Percentiles rank a stretch among this genome's conserved stretches.
These are phyloP conservation scores for Chaetops frenatus DNA, from an alignment of 2,113 vertebrate species.

Conservation along the genomic window DNA sequence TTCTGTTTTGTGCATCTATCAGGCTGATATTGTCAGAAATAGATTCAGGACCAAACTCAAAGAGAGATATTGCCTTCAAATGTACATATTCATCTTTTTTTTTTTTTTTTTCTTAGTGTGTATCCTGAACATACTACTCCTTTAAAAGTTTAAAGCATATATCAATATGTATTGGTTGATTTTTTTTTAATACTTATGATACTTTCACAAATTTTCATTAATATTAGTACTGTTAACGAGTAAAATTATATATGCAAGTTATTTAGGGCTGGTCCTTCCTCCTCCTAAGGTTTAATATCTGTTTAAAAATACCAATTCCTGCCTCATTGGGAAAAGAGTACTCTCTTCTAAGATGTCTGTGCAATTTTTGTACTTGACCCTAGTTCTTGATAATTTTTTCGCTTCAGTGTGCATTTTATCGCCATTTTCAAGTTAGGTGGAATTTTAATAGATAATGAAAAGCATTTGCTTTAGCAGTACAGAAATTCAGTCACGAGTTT, in stretches of 20 bases:
- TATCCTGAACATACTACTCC: background rate
- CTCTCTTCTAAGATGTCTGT: background rate
- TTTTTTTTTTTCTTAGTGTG: background rate
- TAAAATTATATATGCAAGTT: background rate
- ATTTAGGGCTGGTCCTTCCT: background rate
- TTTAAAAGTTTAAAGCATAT: background rate
- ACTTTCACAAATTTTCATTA: background rate
- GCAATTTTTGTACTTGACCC: background rate
- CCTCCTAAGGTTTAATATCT: background rate
- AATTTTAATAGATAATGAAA: background rate
- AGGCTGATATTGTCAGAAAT: background rate
- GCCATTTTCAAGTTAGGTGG: background rate
- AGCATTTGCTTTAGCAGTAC: background rate
- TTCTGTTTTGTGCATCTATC: background rate
- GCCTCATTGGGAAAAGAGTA: background rate
- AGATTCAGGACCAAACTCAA: background rate
- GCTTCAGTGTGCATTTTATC: background rate
- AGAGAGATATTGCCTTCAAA: background rate
- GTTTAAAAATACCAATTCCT: background rate
- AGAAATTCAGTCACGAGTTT: background rate
- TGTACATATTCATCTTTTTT: background rate
- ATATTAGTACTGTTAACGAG: background rate
- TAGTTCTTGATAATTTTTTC: background rate
- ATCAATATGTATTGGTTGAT: background rate
- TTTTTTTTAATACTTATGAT: background rate